Conservation (phyloP, 2,797 vertebrate genomes). For the Cirrhinus mrigala region DNA sequence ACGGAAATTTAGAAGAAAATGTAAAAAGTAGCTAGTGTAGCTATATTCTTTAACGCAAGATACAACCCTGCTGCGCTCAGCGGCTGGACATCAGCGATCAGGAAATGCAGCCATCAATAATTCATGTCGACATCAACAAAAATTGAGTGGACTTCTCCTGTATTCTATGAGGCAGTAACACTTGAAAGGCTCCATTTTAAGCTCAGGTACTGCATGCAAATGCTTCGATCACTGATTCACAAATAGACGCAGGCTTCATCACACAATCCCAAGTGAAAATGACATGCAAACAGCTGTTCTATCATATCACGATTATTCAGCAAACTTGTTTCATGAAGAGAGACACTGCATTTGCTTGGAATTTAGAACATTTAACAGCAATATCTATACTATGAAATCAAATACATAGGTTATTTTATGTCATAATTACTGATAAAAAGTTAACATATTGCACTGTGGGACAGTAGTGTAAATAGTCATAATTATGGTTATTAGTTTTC, state of each 20-base stretch:
- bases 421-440: neutral
- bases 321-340: neutral
- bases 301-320: neutral
- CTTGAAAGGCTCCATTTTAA: conserved; percentile 68
- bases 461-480: neutral
- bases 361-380: neutral
- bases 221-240: conserved; percentile 65
- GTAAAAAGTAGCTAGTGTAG: neutral
- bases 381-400: neutral
- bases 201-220: conserved; percentile 60
- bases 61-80: conserved; percentile 29
- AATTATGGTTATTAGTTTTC: conserved; percentile 17
- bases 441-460: neutral
- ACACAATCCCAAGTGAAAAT: conserved; percentile 61
- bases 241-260: conserved; percentile 54
- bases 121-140: conserved; percentile 55
- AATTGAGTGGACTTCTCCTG: conserved; percentile 51
- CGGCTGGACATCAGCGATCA: conserved; percentile 47
- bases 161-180: conserved; percentile 45
- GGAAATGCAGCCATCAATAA: conserved; percentile 60
- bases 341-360: neutral
- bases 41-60: conserved; percentile 7
- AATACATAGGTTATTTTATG: neutral
- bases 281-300: neutral
- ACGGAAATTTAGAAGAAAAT: neutral